Conservation (phyloP, 2,113 vertebrate species). For the Saccopteryx bilineata region DNA sequence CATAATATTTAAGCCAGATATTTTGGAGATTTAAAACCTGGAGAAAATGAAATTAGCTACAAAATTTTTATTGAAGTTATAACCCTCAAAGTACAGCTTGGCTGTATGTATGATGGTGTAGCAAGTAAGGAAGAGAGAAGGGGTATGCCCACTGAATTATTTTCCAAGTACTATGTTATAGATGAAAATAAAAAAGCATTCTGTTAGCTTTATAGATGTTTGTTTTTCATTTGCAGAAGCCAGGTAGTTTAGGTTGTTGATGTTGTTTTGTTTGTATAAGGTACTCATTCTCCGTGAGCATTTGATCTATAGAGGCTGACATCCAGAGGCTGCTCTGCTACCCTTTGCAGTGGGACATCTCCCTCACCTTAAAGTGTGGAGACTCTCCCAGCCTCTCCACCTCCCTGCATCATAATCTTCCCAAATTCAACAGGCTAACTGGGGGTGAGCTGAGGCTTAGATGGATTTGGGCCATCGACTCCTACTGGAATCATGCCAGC, state of each 20-base stretch:
- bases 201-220: background rate
- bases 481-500: no score
- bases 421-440: background rate
- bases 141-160: background rate
- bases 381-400: background rate
- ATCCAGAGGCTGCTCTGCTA: background rate
- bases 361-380: background rate
- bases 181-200: background rate
- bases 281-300: background rate
- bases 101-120: background rate
- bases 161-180: background rate
- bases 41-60: conserved; percentile 36
- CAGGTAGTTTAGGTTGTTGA: background rate
- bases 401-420: background rate
- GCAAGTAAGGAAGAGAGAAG: background rate
- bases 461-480: background rate
- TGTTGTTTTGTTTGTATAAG: background rate
- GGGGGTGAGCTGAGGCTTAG: accelerated
- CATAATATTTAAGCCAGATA: conserved; percentile 36
- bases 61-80: conserved; percentile 43
- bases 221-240: background rate
- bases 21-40: conserved; percentile 14
- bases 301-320: background rate
- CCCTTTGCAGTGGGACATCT: background rate
- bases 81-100: background rate